Evolutionary conservation across 2,113 vertebrate genomes (phyloP).

Genomic region (Thymallus thymallus): DNA sequence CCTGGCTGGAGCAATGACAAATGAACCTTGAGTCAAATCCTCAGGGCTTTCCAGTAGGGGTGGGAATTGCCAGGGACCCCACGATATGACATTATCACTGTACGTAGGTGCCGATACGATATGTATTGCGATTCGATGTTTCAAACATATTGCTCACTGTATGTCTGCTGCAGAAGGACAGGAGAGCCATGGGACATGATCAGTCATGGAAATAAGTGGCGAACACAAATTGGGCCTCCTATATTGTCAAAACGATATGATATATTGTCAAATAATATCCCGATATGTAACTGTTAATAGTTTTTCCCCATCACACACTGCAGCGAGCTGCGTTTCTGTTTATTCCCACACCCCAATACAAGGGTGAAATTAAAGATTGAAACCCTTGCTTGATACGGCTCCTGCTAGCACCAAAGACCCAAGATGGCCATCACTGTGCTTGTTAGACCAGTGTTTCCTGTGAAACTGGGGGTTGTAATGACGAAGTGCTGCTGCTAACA

Average conservation of each 20-base stretch:
- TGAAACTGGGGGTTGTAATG: conserved; percentile 1
- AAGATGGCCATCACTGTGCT: conserved; percentile 10
- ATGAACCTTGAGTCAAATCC: conserved; percentile 36
- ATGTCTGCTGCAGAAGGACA: background rate
- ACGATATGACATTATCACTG: background rate
- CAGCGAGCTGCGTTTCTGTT: conserved; percentile 7
- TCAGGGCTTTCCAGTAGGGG: conserved; percentile 10
- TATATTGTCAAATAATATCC: too few relatives aligned
- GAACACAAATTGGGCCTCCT: too few relatives aligned
- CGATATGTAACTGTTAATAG: too few relatives aligned
- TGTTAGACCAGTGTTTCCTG: background rate
- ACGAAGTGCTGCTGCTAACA: background rate
- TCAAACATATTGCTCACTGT: too few relatives aligned
- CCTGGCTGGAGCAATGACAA: conserved; percentile 30
- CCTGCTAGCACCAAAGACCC: background rate
- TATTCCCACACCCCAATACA: conserved; percentile 19
- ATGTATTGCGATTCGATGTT: too few relatives aligned
- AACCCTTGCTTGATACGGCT: background rate
- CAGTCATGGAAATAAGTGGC: too few relatives aligned
- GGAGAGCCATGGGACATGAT: background rate
- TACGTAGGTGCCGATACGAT: too few relatives aligned
- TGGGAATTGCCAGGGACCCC: background rate
- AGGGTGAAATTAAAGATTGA: background rate
- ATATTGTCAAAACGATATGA: too few relatives aligned
- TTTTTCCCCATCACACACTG: too few relatives aligned